These are phyloP conservation scores for Helicoverpa assulta DNA, from an alignment of 2,888 invertebrate genomes.

Conservation along the genomic window DNA sequence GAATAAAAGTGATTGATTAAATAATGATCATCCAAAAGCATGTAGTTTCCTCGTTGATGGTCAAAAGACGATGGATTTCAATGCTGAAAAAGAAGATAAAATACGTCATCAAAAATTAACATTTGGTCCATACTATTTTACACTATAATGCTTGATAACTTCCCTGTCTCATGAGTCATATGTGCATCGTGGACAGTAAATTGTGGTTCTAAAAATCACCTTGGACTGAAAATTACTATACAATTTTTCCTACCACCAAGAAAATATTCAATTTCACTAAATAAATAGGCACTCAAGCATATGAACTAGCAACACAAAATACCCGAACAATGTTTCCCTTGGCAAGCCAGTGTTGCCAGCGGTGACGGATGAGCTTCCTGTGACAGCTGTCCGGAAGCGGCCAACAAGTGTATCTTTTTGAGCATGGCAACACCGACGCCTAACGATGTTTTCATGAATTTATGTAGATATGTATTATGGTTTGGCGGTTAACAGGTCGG, in stretches of 20 bases:
- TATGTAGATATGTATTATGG: conserved; percentile 6
- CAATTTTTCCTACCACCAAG: not conserved
- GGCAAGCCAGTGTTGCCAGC: conserved; percentile 36
- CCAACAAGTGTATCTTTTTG: conserved; percentile 42
- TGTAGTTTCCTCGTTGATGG: not conserved
- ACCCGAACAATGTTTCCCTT: conserved; percentile 12
- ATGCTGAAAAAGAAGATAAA: no score
- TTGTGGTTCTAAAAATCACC: not conserved
- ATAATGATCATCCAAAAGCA: conserved; percentile 5
- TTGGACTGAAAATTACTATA: not conserved
- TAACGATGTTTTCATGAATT: conserved; percentile 33
- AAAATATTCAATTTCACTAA: not conserved
- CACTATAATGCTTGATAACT: no score
- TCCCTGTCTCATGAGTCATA: no score
- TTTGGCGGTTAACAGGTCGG: not conserved
- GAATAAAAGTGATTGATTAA: conserved; percentile 26
- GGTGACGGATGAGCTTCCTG: conserved; percentile 59
- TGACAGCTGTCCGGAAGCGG: conserved; percentile 47
- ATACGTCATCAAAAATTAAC: no score
- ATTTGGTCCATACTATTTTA: no score
- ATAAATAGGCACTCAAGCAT: not conserved
- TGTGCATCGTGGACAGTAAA: no score
- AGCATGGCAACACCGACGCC: conserved; percentile 31
- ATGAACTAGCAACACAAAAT: not conserved
- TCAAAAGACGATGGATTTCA: no score